phyloP scores from a whole-genome alignment of 2,888 invertebrate species.

The Epinotia demarniana region DNA sequence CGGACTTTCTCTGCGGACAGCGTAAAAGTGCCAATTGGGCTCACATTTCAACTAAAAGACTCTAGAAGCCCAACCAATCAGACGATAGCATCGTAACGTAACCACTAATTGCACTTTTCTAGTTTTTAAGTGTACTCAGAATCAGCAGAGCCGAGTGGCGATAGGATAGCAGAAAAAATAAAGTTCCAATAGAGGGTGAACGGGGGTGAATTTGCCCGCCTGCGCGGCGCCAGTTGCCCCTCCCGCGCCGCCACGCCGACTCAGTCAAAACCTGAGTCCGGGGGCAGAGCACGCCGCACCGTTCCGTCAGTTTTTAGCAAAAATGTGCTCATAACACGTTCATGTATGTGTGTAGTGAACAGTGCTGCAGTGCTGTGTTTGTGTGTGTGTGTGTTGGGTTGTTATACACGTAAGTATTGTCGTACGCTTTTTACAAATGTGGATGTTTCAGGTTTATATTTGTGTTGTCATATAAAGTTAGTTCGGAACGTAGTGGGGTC shows the following conservation, averaged over 20 bases:
- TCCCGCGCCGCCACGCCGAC: conserved; percentile 24
- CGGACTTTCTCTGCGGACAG: conserved; percentile 4
- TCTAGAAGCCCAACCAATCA: conserved; percentile 21
- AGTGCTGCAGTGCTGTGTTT: conserved; percentile 39
- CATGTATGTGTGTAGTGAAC: conserved; percentile 37
- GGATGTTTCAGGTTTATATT: conserved; percentile 29
- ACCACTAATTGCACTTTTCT: conserved; percentile 43
- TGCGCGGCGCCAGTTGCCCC: conserved; percentile 42
- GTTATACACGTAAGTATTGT: conserved; percentile 37
- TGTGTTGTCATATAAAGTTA: conserved; percentile 34
- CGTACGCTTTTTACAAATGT: conserved; percentile 8
- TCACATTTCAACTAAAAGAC: conserved; percentile 1
- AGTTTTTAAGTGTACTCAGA: conserved; percentile 42
- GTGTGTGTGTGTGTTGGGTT: conserved; percentile 39
- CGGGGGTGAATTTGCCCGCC: conserved; percentile 37
- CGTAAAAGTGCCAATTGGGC: conserved; percentile 19
- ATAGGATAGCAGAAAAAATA: conserved; percentile 43
- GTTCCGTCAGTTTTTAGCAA: conserved; percentile 21
- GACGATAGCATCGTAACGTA: conserved; percentile 17
- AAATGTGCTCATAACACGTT: conserved; percentile 29
- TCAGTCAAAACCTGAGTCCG: conserved; percentile 38
- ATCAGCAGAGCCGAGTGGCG: conserved; percentile 44
- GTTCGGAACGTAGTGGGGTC: conserved; percentile 2
- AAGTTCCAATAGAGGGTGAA: conserved; percentile 44
- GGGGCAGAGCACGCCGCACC: conserved; percentile 8